Base-by-base conservation (phyloP, 1,140 invertebrate genomes). In the Palaemon carinicauda region DNA sequence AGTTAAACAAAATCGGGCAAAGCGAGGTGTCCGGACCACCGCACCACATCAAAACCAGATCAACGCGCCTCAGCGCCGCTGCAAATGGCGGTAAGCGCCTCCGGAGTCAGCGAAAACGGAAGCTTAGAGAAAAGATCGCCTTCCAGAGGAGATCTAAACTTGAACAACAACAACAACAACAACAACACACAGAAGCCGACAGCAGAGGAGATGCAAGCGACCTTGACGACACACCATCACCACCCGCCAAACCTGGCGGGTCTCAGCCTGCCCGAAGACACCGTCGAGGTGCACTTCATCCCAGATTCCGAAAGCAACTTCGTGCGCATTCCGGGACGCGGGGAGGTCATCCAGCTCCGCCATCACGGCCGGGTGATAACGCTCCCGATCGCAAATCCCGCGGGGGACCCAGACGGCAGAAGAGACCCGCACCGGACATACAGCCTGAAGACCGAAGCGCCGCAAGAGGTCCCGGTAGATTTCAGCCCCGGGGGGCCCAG, bases 401-500 rank as follows among this genome's bases (percentile, higher is more conserved):
- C 41, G 31, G 52, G 17, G 12, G 15, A n/a, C n/a, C n/a, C n/a
- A n/a, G n/a, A 21, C 41, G 50, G n/a, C 17, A 53, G n/a, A 17
- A n/a, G 33, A 17, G 51, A 79, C 41, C 31, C 78, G 4, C 12
- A n/a, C 12, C 27, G 14, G 15, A 29, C 77, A 2, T 74, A 80
- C 51, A 15, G 60, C 15, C 80, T 79, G 60, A 86, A 80, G 24
- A 53, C 31, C 27, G 21, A 2, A 14, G 77, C 41, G 21, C 75
- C 75, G 1, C 83, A 86, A 31, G 83, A 86, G 15, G 77, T 78
- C 50, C 83, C 83, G 4, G 83, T 86, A 65, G 83, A 86, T 69
- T 86, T 86, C 51, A 86, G 83, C 77, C 83, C 83, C 52, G 83
- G 83, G 51, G 83, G 83, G 27, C 77, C 77, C n/a, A 79, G 85